Evolutionary conservation across 2,888 invertebrate species (phyloP), one percentile per base, ranked within the genome.

Genomic region (Lacanobia wlatinum): DNA sequence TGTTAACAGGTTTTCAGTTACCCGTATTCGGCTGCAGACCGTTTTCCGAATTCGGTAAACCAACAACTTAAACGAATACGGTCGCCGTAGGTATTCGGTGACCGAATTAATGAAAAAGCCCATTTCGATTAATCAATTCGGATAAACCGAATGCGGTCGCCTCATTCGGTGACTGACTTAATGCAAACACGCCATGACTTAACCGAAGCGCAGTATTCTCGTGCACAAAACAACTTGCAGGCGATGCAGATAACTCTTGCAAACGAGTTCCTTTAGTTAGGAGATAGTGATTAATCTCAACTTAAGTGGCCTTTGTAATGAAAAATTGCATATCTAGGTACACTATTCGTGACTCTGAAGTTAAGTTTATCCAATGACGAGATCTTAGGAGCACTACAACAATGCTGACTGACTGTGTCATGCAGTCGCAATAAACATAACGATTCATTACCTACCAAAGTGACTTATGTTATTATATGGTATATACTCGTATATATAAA

Each of bases 291-390:
- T 50, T 48, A 52, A 38, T 75, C 38, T 2, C 61, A 38, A 21
- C 34, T 50, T n/a, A 46, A 12, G 28, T 64, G 74, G 50, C 75
- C 71, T 79, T 68, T 28, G 38, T 38, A 28, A 9, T 61, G 62
- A 62, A 70, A 60, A 38, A 72, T 76, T 73, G 73, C 2, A 73
- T 43, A 43, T 14, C 14, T 43, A 43, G 43, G 12, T 71, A 58
- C 34, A 75, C 18, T 71, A 43, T 71, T 84, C 82, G 86, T 86
- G 84, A 82, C 74, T 70, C 50, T 65, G 38, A 64, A 64, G 62
- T 83, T 43, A 66, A 76, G 72, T 71, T 70, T 76, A 83, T 85
- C 73, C 73, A 83, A 70, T 74, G 70, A 60, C 60, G 50, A 68
- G 70, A 85, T 84, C 77, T 76, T 43, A 63, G 60, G 70, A 60